Percentiles rank a stretch among this genome's conserved stretches.
Conservation (phyloP, 2,797 vertebrate species). For the Pseudochaenichthys georgianus region DNA sequence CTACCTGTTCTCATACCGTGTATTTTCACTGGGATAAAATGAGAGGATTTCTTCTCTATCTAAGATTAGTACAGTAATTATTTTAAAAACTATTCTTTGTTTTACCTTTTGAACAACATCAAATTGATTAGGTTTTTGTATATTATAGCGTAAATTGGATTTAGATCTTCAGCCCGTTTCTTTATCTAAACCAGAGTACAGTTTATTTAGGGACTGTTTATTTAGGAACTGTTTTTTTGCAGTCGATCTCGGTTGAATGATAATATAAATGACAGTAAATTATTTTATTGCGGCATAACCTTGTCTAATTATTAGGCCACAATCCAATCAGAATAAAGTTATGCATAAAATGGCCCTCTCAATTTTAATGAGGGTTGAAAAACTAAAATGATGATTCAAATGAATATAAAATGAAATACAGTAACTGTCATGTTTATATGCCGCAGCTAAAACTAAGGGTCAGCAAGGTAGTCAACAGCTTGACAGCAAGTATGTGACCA, state of each 20-base stretch:
- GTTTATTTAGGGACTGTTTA: not conserved
- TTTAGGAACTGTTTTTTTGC: not conserved
- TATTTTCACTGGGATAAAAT: conserved; percentile 31
- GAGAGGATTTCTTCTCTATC: conserved; percentile 4
- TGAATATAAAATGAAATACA: conserved; percentile 46
- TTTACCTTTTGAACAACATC: conserved; percentile 11
- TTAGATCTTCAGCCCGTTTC: not conserved
- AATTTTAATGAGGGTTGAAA: conserved; percentile 21
- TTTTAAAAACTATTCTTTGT: conserved; percentile 7
- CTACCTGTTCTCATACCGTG: conserved; percentile 22
- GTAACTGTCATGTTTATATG: conserved; percentile 40
- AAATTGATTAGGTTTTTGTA: conserved; percentile 18
- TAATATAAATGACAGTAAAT: not conserved
- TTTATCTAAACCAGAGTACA: not conserved
- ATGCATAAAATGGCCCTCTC: conserved; percentile 11
- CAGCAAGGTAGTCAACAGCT: conserved; percentile 26
- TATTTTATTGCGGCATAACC: conserved; percentile 5
- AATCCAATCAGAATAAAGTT: conserved; percentile 23
- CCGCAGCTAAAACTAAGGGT: conserved; percentile 48
- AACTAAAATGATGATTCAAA: conserved; percentile 52
- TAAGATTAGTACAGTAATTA: conserved; percentile 3
- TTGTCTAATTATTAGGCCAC: conserved; percentile 20
- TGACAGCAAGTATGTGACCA: conserved; percentile 64
- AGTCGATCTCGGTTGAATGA: not conserved
- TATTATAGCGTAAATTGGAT: not conserved